Conservation (phyloP, 2,113 vertebrate species). For the Hucho hucho region DNA sequence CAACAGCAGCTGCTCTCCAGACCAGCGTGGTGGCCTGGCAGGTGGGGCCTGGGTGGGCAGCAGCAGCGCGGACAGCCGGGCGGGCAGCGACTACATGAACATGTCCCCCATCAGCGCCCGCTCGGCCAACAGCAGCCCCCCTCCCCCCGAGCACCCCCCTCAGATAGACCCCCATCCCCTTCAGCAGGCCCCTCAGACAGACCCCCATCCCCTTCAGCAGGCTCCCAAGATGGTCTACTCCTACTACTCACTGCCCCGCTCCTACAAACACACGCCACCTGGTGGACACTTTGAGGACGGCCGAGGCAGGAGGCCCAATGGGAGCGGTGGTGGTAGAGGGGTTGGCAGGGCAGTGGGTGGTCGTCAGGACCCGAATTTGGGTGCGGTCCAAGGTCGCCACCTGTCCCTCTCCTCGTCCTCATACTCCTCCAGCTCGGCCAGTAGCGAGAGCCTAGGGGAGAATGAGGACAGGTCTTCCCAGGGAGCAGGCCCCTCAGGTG, state of each 20-base stretch:
- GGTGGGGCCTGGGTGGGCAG: conserved; percentile 64
- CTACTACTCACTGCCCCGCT: conserved; percentile 75
- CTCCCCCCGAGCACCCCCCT: conserved; percentile 48
- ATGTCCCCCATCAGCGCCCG: conserved; percentile 79
- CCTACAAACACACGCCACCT: conserved; percentile 70
- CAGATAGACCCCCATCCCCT: conserved; percentile 57
- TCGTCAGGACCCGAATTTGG: conserved; percentile 44
- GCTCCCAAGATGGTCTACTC: conserved; percentile 75
- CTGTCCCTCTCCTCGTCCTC: conserved; percentile 74
- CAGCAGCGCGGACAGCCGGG: conserved; percentile 66
- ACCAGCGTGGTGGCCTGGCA: conserved; percentile 64
- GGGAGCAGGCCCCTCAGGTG: conserved; percentile 23
- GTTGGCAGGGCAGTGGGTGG: conserved; percentile 37
- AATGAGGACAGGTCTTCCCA: conserved; percentile 61
- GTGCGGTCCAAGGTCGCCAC: conserved; percentile 50
- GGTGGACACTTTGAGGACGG: conserved; percentile 63
- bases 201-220: conserved; percentile 58
- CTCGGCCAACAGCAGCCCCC: conserved; percentile 70
- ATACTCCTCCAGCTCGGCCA: conserved; percentile 79
- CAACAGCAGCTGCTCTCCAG: conserved; percentile 77
- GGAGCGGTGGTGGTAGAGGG: conserved; percentile 46
- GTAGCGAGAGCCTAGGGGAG: conserved; percentile 81
- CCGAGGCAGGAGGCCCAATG: conserved; percentile 60
- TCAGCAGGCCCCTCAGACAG: conserved; percentile 56
- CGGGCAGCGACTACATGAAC: conserved; percentile 80